Percentiles rank a stretch among this genome's conserved stretches.
Conservation (phyloP, 2,888 invertebrate species). For the Anoncus sp. region DNA sequence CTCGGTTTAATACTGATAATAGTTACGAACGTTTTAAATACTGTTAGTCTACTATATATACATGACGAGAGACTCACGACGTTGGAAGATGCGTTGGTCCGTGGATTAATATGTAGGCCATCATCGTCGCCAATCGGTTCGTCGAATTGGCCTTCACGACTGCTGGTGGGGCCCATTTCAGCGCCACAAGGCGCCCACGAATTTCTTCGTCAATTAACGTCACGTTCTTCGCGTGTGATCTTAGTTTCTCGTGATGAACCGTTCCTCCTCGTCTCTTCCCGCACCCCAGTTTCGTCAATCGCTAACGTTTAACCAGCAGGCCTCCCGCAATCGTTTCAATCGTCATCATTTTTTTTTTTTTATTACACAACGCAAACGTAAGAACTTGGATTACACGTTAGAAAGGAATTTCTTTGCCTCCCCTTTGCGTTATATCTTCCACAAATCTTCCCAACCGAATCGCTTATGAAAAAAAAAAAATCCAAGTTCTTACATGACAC, state of each 20-base stretch:
- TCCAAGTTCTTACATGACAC: too few species aligned
- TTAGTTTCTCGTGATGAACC: slow-evolving; percentile 18
- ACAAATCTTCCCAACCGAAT: too few species aligned
- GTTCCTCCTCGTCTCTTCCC: background rate
- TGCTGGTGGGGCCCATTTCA: slow-evolving; percentile 80
- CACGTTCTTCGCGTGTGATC: slow-evolving; percentile 32
- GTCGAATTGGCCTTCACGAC: slow-evolving; percentile 79
- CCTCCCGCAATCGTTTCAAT: slow-evolving; percentile 43
- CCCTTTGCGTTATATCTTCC: too few species aligned
- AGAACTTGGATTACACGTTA: too few species aligned
- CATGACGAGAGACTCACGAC: slow-evolving; percentile 71
- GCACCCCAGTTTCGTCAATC: background rate
- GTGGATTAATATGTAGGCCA: slow-evolving; percentile 79
- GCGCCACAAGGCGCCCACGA: slow-evolving; percentile 65
- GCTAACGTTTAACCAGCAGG: slow-evolving; percentile 35
- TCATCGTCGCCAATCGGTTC: slow-evolving; percentile 80
- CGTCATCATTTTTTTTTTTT: slow-evolving; percentile 10
- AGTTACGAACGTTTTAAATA: background rate
- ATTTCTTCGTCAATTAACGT: slow-evolving; percentile 51
- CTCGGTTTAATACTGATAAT: too few species aligned
- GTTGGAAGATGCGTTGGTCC: slow-evolving; percentile 66
- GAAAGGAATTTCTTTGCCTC: too few species aligned
- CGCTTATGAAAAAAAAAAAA: too few species aligned
- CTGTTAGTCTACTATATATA: background rate
- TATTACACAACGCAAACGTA: background rate